Evolutionary conservation across 2,888 invertebrate species (phyloP).

Genomic region (Latrodectus elegans): DNA sequence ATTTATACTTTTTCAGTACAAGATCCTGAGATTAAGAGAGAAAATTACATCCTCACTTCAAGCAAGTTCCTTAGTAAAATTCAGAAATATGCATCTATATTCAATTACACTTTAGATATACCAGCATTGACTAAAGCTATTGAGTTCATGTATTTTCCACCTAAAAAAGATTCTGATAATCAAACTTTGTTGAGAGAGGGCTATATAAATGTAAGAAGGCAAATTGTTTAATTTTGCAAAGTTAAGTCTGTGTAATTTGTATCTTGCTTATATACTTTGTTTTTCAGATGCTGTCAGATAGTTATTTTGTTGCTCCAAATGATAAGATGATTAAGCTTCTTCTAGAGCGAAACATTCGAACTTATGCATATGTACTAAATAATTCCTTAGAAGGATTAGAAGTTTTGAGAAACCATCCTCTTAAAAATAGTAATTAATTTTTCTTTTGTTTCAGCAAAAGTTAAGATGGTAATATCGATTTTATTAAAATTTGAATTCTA

Average conservation of each 20-base stretch:
- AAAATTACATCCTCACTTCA: slow-evolving; percentile 82
- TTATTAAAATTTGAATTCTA: too few relatives aligned
- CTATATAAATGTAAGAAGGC: slow-evolving; percentile 85
- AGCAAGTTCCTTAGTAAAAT: slow-evolving; percentile 89
- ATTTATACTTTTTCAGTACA: slow-evolving; percentile 74
- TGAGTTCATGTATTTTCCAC: slow-evolving; percentile 95
- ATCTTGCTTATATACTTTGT: background rate
- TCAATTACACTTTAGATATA: slow-evolving; percentile 94
- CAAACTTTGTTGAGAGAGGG: slow-evolving; percentile 87
- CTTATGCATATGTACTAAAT: slow-evolving; percentile 91
- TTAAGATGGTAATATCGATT: background rate
- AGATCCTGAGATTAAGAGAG: slow-evolving; percentile 85
- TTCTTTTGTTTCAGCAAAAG: background rate
- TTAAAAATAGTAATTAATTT: background rate
- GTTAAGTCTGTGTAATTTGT: background rate
- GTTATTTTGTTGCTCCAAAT: slow-evolving; percentile 89
- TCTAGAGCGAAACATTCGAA: slow-evolving; percentile 85
- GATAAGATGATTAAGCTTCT: slow-evolving; percentile 90
- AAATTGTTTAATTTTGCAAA: background rate
- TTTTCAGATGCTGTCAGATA: slow-evolving; percentile 87
- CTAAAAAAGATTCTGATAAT: slow-evolving; percentile 89
- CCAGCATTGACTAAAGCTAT: slow-evolving; percentile 92
- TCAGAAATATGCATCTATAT: slow-evolving; percentile 86
- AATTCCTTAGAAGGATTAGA: slow-evolving; percentile 89
- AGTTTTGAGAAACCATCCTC: slow-evolving; percentile 72